Evolutionary conservation across 2,113 vertebrate species (phyloP), one percentile per base, ranked within the genome.

Genomic region (Notarius quadriscutis): DNA sequence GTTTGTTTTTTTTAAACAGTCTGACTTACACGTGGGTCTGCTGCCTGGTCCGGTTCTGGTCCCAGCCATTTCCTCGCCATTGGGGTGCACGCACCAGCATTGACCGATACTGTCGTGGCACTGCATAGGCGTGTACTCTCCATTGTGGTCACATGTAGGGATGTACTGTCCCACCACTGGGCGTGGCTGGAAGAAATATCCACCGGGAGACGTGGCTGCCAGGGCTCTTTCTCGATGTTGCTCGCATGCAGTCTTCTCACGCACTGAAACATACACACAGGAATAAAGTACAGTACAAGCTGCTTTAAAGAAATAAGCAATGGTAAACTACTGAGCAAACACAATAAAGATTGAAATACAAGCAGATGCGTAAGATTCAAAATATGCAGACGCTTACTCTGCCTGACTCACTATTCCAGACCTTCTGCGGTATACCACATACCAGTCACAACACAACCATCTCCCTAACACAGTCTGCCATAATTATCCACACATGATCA

Each of bases 81-180:
- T 92, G 0, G 92, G 91, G 85, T 97, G 95, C 91, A 99, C 97
- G 0, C 98, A 99, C 98, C 98, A 99, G 86, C 98, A 99, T 81
- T 97, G 94, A 0, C 96, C 96, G 0, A 89, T 94, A 93, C 94
- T 92, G 67, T 89, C 51, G 1, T 97, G 97, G 91, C 98, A 99
- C 92, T 99, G 98, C 20, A 93, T 95, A 58, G 97, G 94, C 4
- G 90, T 75, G 1, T 97, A 99, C 74, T 94, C 93, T 0, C 98
- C 98, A 0, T 95, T 93, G 11, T 94, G 93, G 5, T 98, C 97
- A 87, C 98, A 99, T 22, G 94, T 89, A 0, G 98, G 98, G 83
- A 99, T 79, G 77, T 95, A 97, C 17, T 95, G 93, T 4, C 93
- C 90, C 0, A 78, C 86, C 0, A 79, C 7, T 0, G 93, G 95